phyloP scores from a whole-genome alignment of 1,140 invertebrate genomes.

The Orius insidiosus region DNA sequence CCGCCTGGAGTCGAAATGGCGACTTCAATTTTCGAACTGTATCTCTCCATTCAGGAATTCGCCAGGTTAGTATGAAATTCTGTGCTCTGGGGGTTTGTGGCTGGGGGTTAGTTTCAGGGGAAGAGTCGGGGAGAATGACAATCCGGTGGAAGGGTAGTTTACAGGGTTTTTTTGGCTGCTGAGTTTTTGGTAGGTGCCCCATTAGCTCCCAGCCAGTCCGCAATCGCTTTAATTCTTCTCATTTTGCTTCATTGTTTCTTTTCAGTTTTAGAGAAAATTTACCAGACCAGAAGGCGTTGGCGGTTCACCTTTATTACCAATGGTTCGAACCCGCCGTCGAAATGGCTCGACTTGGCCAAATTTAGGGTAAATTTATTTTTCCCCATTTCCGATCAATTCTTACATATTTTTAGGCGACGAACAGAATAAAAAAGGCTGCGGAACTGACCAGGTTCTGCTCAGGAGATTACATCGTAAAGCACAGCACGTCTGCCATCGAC shows the following conservation, averaged over 20 bases:
- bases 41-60: constrained; percentile 56
- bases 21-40: constrained; percentile 53
- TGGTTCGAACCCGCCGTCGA: constrained; percentile 73
- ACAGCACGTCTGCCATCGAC: constrained; percentile 83
- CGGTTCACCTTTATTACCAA: constrained; percentile 47
- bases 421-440: constrained; percentile 41
- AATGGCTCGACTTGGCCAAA: constrained; percentile 70
- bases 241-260: too few species aligned
- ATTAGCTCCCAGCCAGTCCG: neutral
- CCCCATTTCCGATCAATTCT: neutral
- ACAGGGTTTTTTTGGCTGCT: too few species aligned
- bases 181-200: neutral
- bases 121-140: too few species aligned
- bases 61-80: constrained; percentile 24
- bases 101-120: too few species aligned
- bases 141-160: too few species aligned
- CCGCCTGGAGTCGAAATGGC: constrained; percentile 28
- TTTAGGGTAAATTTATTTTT: constrained; percentile 32
- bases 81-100: too few species aligned
- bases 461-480: constrained; percentile 64
- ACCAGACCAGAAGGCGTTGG: constrained; percentile 39
- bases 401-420: constrained; percentile 22
- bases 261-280: constrained; percentile 32
- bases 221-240: too few species aligned
- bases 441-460: constrained; percentile 51